phyloP scores from a whole-genome alignment of 1,140 invertebrate genomes.

The Drepana arcuata region DNA sequence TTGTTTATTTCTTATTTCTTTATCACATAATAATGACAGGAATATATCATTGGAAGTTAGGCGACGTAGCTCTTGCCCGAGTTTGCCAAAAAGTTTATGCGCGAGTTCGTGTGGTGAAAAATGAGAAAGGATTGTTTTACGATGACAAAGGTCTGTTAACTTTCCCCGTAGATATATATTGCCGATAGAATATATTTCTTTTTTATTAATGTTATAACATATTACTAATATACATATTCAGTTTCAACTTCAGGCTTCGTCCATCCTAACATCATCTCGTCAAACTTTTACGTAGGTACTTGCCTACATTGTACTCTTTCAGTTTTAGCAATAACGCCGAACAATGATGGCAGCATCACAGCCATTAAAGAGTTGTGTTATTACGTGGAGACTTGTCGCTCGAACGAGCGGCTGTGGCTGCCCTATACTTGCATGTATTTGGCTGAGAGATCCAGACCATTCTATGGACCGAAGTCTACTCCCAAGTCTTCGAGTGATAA shows the following conservation, averaged over 20 bases:
- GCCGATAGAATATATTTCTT: conserved; percentile 3
- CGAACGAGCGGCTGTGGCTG: conserved; percentile 43
- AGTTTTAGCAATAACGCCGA: conserved; percentile 50
- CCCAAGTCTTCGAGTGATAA: conserved; percentile 16
- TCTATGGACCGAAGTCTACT: conserved; percentile 39
- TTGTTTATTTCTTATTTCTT: too few relatives aligned
- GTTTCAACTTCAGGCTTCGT: too few relatives aligned
- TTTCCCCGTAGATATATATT: too few relatives aligned
- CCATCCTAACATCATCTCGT: too few relatives aligned
- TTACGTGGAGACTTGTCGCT: conserved; percentile 41
- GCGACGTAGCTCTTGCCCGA: conserved; percentile 47
- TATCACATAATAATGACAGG: too few relatives aligned
- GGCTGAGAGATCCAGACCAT: conserved; percentile 47
- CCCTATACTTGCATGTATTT: conserved; percentile 51
- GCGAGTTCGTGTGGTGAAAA: conserved; percentile 50
- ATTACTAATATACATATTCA: too few relatives aligned
- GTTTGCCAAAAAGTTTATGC: conserved; percentile 46
- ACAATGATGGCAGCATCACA: conserved; percentile 27
- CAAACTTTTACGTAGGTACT: too few relatives aligned
- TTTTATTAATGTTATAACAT: conserved; percentile 1
- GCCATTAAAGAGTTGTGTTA: conserved; percentile 49
- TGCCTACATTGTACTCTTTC: too few relatives aligned
- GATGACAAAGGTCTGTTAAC: conserved; percentile 43
- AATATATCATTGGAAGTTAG: conserved; percentile 53
- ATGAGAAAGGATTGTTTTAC: conserved; percentile 52